Conservation (phyloP, 2,888 invertebrate species). For the Ennomos fuscantarius region DNA sequence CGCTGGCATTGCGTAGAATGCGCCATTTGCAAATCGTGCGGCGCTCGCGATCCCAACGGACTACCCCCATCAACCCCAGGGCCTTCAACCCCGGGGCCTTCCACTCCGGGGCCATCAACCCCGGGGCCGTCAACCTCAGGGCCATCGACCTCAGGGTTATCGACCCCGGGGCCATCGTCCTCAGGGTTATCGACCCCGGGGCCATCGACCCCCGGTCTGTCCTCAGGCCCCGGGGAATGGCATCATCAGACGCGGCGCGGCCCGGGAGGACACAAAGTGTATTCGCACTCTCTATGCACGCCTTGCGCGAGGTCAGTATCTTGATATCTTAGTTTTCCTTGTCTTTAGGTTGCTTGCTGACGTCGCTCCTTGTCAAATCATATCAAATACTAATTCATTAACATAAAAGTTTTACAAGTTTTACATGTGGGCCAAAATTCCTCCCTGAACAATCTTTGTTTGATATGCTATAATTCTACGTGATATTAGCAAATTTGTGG, state of each 20-base stretch:
- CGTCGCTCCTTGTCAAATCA: conserved; percentile 13
- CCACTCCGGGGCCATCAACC: conserved; percentile 18
- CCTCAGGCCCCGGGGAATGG: conserved; percentile 56
- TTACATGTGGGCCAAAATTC: too few relatives aligned
- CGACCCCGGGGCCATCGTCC: conserved; percentile 14
- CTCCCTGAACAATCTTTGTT: too few relatives aligned
- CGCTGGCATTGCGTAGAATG: conserved; percentile 96
- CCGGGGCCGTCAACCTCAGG: conserved; percentile 17
- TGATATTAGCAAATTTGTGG: too few relatives aligned
- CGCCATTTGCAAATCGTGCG: conserved; percentile 88
- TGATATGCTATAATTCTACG: too few relatives aligned
- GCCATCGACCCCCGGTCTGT: conserved; percentile 12
- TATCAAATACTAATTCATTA: too few relatives aligned
- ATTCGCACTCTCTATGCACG: conserved; percentile 87
- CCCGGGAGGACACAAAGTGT: conserved; percentile 79
- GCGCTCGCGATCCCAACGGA: conserved; percentile 80
- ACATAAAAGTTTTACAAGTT: too few relatives aligned
- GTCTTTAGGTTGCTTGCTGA: conserved; percentile 3
- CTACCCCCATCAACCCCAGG: conserved; percentile 19
- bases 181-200: conserved; percentile 19
- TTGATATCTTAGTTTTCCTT: conserved; percentile 6
- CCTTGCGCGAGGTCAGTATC: conserved; percentile 87
- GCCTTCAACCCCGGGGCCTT: conserved; percentile 15
- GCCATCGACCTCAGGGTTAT: conserved; percentile 17
- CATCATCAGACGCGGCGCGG: conserved; percentile 81